Evolutionary conservation across 2,797 vertebrate species (phyloP).

Genomic region (Semotilus atromaculatus): DNA sequence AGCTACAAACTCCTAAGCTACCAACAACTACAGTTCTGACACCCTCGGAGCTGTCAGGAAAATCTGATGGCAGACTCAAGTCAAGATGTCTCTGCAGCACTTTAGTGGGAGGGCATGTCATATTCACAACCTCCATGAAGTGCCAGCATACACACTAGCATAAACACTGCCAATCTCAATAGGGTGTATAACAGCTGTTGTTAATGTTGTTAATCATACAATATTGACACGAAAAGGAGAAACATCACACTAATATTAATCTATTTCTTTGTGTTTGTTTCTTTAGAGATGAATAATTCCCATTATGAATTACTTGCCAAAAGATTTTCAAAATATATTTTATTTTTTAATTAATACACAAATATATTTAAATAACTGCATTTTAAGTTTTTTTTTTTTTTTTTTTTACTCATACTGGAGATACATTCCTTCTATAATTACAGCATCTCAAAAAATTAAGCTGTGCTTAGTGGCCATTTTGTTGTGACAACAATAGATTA

Average conservation of each 20-base stretch:
- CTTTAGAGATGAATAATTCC: background rate
- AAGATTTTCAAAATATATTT: background rate
- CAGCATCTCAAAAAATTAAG: background rate
- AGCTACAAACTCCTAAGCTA: conserved; percentile 11
- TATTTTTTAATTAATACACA: no score
- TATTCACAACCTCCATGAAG: background rate
- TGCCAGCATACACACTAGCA: background rate
- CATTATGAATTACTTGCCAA: background rate
- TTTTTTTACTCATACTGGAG: background rate
- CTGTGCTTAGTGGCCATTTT: background rate
- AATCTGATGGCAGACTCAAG: conserved; percentile 16
- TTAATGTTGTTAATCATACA: background rate
- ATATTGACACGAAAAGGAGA: background rate
- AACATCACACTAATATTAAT: background rate
- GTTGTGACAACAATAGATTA: background rate
- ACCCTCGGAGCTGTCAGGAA: conserved; percentile 20
- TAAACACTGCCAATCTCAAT: background rate
- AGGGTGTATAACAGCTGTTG: background rate
- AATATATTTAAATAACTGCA: no score
- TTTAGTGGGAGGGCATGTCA: background rate
- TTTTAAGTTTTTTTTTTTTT: no score
- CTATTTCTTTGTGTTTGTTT: background rate
- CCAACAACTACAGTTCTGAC: conserved; percentile 21
- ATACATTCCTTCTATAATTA: background rate
- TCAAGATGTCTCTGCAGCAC: conserved; percentile 1